Evolutionary conservation across 1,140 invertebrate genomes (phyloP).

Genomic region (Pogonus chalceus): DNA sequence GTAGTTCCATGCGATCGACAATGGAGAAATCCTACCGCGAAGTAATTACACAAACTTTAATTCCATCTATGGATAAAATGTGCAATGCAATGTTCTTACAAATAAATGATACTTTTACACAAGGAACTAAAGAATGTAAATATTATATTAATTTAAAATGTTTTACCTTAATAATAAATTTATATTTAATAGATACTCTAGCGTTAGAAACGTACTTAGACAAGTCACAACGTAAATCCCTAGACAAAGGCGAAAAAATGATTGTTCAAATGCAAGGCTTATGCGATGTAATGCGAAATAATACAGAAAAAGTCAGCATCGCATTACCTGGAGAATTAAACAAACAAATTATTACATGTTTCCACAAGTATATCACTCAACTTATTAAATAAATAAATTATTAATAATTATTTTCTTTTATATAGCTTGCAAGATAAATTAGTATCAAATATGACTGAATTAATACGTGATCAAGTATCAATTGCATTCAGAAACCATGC

Average conservation of each 20-base stretch:
- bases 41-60: conserved; percentile 57
- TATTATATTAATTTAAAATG: conserved; percentile 16
- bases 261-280: conserved; percentile 30
- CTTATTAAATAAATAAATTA: background rate
- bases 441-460: conserved; percentile 26
- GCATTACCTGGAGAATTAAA: conserved; percentile 28
- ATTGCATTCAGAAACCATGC: conserved; percentile 49
- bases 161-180: conserved; percentile 4
- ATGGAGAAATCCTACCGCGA: conserved; percentile 64
- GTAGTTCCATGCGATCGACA: conserved; percentile 50
- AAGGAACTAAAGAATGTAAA: conserved; percentile 83
- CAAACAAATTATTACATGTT: conserved; percentile 26
- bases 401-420: conserved; percentile 13
- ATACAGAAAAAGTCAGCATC: conserved; percentile 26
- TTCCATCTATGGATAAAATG: conserved; percentile 77
- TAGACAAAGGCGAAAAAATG: conserved; percentile 33
- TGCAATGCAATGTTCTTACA: conserved; percentile 78
- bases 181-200: conserved; percentile 26
- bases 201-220: conserved; percentile 33
- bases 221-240: conserved; percentile 24
- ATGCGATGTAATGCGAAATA: conserved; percentile 29
- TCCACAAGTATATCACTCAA: conserved; percentile 23
- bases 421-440: conserved; percentile 35
- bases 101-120: conserved; percentile 74
- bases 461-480: conserved; percentile 45